Percentiles rank a stretch among this genome's conserved stretches.
These are phyloP conservation scores for Leistus spinibarbis DNA, from an alignment of 2,888 invertebrate genomes.

Conservation along the genomic window DNA sequence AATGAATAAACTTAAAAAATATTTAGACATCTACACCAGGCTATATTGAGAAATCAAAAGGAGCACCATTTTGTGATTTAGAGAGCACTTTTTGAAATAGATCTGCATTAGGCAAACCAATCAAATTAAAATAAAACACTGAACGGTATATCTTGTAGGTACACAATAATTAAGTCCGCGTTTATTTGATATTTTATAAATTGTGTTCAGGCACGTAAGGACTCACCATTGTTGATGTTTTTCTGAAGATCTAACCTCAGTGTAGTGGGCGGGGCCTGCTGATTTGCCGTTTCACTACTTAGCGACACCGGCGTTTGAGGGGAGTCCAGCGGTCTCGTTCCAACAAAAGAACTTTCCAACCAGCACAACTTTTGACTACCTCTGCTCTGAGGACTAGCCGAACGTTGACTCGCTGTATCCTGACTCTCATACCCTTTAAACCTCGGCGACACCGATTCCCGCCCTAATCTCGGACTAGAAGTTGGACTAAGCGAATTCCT, in stretches of 20 bases:
- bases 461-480: slow-evolving; percentile 35
- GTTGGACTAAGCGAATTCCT: slow-evolving; percentile 25
- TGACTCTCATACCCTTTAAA: slow-evolving; percentile 47
- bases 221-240: slow-evolving; percentile 59
- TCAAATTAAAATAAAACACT: slow-evolving; percentile 26
- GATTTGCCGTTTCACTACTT: slow-evolving; percentile 58
- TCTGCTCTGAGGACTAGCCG: slow-evolving; percentile 59
- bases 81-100: background rate
- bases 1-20: background rate
- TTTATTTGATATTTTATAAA: background rate
- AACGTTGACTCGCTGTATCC: slow-evolving; percentile 51
- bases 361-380: slow-evolving; percentile 80
- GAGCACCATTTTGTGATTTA: slow-evolving; percentile 27
- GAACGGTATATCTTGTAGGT: slow-evolving; percentile 7
- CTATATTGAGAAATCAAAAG: slow-evolving; percentile 13
- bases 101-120: slow-evolving; percentile 36
- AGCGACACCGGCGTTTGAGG: slow-evolving; percentile 77
- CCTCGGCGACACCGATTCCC: slow-evolving; percentile 43
- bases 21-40: slow-evolving; percentile 21
- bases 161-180: background rate
- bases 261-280: slow-evolving; percentile 46
- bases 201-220: slow-evolving; percentile 50
- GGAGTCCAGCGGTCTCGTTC: slow-evolving; percentile 82
- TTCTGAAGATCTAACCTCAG: slow-evolving; percentile 58
- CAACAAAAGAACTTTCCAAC: slow-evolving; percentile 92